Conservation (phyloP, 2,113 vertebrate species). For the Gavialis gangeticus region DNA sequence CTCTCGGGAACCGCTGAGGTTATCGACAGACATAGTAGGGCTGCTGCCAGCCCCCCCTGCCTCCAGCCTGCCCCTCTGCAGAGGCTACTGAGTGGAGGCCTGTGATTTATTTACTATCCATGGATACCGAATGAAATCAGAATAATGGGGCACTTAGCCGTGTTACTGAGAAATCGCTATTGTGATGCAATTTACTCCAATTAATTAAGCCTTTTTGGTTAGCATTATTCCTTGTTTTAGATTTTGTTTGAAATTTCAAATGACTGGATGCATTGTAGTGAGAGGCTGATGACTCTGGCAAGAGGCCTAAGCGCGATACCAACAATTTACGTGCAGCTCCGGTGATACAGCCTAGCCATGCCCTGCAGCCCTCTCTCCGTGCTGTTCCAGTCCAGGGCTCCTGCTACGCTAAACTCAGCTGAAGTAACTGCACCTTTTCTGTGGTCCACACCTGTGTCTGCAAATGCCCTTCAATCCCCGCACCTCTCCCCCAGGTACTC, state of each 20-base stretch:
- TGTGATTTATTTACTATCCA: slow-evolving; percentile 69
- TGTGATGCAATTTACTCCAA: slow-evolving; percentile 75
- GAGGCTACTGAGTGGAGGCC: slow-evolving; percentile 18
- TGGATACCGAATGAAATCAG: slow-evolving; percentile 70
- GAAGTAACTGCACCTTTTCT: neutral
- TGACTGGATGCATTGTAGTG: slow-evolving; percentile 35
- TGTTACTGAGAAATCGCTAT: slow-evolving; percentile 75
- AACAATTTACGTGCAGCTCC: no score
- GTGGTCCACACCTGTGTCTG: neutral
- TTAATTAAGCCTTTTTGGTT: slow-evolving; percentile 75
- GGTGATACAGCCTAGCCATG: neutral
- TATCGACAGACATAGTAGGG: neutral
- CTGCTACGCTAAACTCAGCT: neutral
- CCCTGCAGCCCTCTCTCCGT: neutral
- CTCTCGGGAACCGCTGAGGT: slow-evolving; percentile 22
- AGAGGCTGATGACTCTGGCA: slow-evolving; percentile 23
- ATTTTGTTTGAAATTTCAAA: slow-evolving; percentile 74
- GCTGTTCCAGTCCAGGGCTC: neutral
- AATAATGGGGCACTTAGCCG: slow-evolving; percentile 76
- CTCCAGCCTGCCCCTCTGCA: slow-evolving; percentile 43
- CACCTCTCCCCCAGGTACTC: rapidly evolving
- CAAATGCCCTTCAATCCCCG: rapidly evolving
- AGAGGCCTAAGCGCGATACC: neutral
- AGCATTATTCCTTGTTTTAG: slow-evolving; percentile 76
- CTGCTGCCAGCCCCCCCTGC: slow-evolving; percentile 51